Evolutionary conservation across 1,140 invertebrate genomes (phyloP).

Genomic region (Eulimnadia texana): DNA sequence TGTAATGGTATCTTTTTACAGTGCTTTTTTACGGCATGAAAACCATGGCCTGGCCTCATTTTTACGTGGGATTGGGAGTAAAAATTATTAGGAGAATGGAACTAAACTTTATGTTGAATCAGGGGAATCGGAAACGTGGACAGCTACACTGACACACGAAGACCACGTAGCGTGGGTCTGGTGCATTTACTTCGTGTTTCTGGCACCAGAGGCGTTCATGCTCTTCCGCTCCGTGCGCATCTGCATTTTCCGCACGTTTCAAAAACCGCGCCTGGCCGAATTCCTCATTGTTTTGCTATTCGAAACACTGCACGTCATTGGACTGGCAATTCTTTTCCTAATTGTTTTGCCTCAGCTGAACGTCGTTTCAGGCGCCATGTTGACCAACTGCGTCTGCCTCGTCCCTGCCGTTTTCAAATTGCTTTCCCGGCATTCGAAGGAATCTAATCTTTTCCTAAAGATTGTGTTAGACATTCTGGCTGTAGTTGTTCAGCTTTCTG

Average conservation of each 20-base stretch:
- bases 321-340: constrained; percentile 35
- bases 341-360: constrained; percentile 36
- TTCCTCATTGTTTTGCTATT: constrained; percentile 24
- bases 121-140: neutral
- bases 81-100: too few relatives aligned
- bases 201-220: constrained; percentile 30
- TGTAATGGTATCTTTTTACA: too few relatives aligned
- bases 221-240: constrained; percentile 29
- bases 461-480: constrained; percentile 25
- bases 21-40: too few relatives aligned
- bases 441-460: neutral
- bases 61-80: too few relatives aligned
- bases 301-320: constrained; percentile 35
- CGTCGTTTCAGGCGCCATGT: constrained; percentile 32
- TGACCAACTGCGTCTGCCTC: constrained; percentile 36
- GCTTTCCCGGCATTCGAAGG: neutral
- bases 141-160: constrained; percentile 18
- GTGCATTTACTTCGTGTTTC: constrained; percentile 30
- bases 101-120: neutral
- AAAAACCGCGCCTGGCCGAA: constrained; percentile 20
- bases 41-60: neutral
- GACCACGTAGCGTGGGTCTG: constrained; percentile 33
- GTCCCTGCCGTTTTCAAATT: constrained; percentile 31
- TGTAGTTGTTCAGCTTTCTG: constrained; percentile 24
- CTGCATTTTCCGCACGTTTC: constrained; percentile 25